These are phyloP conservation scores for Pyrrhura leucotis DNA, from an alignment of 2,797 vertebrate genomes.

Conservation along the genomic window DNA sequence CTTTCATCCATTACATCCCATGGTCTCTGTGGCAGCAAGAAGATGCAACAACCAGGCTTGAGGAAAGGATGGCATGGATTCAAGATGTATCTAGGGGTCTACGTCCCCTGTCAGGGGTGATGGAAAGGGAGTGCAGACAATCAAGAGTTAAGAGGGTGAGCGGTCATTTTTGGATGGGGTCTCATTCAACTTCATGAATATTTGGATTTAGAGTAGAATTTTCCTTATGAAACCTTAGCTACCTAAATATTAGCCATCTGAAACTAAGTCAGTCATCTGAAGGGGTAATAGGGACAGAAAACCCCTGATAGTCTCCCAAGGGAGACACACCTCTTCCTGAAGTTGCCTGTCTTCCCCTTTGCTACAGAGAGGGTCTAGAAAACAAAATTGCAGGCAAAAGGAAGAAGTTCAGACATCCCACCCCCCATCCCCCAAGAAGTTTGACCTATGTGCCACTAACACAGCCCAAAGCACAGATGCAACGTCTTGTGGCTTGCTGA, in stretches of 20 bases:
- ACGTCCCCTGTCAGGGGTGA: background rate
- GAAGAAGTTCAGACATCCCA: background rate
- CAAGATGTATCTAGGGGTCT: background rate
- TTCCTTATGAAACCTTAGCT: background rate
- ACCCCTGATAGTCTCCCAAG: background rate
- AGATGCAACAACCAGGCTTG: background rate
- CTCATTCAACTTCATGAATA: background rate
- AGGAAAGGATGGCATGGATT: fast-evolving
- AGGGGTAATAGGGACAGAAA: background rate
- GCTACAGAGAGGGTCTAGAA: background rate
- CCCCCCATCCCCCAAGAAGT: background rate
- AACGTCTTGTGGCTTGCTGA: background rate
- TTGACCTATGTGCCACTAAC: background rate
- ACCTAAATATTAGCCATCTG: background rate
- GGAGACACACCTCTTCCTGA: background rate
- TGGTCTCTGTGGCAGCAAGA: background rate
- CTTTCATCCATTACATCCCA: background rate
- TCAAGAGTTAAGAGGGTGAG: background rate
- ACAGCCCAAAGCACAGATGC: background rate
- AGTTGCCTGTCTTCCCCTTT: fast-evolving
- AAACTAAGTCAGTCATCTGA: background rate
- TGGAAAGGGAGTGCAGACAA: background rate
- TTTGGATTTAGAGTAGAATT: background rate
- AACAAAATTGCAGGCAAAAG: background rate
- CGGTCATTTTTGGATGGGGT: background rate